Base-by-base conservation (phyloP, 2,113 vertebrate species). In the Spheniscus mendiculus region DNA sequence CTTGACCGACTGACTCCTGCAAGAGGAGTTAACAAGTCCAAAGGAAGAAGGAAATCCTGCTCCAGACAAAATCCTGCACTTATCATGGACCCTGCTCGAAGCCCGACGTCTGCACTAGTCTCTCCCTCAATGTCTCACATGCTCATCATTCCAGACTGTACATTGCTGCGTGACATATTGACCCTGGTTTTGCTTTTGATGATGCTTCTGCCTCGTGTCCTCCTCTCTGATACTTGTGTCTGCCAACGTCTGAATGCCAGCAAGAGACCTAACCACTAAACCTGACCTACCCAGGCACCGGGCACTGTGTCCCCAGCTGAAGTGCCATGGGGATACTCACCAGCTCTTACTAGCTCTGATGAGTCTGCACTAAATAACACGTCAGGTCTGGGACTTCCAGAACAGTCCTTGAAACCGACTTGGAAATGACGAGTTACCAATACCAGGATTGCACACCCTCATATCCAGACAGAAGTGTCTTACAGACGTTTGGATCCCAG, bases 81-180 rank as follows among this genome's bases (percentile, higher is more conserved):
- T 58, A 40, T 0, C 23, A 4, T 15, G 25, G 38, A 77, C 21
- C 34, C 18, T 42, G 50, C 30, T 53, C 2, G 2, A 59, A 71
- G 56, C 9, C 29, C 3, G 5, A n/a, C 21, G 36, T 15, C 56
- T 36, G 25, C 40, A 47, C 34, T 12, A 23, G 17, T 52, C 25
- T 63, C 23, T 65, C 73, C 52, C 40, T 72, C 34, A 15, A 6
- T 14, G 38, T 25, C 27, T 69, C 53, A 40, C 9, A 4, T 8
- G 7, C 12, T 44, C 5, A 5, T 55, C 30, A 21, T 36, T 49
- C 38, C 38, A 45, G n/a, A 11, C 45, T 18, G 25, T 2, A 32
- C 42, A 29, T 2, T 50, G 22, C 76, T 71, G n/a, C 58, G 77
- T 0, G 1, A 59, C 2, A 3, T 18, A 67, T 0, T 73, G 59